Conservation (phyloP, 2,888 invertebrate genomes). For the Cerceris rybyensis region DNA sequence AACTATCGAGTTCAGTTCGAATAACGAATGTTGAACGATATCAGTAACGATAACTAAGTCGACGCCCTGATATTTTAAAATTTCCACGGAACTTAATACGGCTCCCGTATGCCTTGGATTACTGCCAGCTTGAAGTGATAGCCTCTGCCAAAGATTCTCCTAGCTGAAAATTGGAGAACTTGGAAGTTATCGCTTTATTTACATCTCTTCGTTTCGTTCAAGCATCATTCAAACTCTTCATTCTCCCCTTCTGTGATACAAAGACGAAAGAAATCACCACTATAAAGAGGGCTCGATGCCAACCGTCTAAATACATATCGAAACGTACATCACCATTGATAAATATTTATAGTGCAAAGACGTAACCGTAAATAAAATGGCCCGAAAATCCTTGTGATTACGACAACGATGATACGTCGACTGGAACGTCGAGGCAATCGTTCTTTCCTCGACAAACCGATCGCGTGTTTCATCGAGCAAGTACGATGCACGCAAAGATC, state of each 20-base stretch:
- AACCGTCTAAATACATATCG: not conserved
- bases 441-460: constrained; percentile 16
- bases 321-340: too few relatives aligned
- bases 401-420: not conserved
- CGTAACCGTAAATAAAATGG: not conserved
- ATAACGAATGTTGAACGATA: constrained; percentile 1
- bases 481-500: constrained; percentile 12
- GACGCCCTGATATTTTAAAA: constrained; percentile 25
- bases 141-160: constrained; percentile 46
- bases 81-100: constrained; percentile 32
- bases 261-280: constrained; percentile 20
- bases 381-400: not conserved
- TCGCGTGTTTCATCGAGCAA: constrained; percentile 24
- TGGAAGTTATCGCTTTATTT: constrained; percentile 61
- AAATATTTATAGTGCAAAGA: not conserved
- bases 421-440: constrained; percentile 2
- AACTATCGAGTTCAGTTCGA: not conserved
- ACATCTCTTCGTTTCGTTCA: constrained; percentile 52
- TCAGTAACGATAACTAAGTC: constrained; percentile 4
- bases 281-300: constrained; percentile 1
- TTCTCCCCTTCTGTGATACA: constrained; percentile 9
- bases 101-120: constrained; percentile 42
- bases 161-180: constrained; percentile 29
- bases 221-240: constrained; percentile 44
- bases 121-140: constrained; percentile 49